phyloP scores from a whole-genome alignment of 2,888 invertebrate species.

The Arenicola marina region DNA sequence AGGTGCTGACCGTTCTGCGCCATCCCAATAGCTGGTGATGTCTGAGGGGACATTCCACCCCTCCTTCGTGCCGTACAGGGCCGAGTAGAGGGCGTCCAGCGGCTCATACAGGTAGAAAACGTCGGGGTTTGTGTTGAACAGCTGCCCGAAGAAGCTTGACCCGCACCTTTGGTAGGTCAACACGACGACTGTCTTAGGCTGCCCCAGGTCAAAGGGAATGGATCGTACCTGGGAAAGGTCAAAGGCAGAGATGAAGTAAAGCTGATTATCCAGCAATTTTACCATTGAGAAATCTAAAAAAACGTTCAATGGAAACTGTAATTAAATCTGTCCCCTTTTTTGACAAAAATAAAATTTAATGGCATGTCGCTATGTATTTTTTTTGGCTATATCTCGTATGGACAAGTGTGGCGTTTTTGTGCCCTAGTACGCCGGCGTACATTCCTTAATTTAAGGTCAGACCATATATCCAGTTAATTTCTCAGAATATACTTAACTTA shows the following conservation, averaged over 20 bases:
- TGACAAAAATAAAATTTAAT: background rate
- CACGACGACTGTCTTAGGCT: constrained; percentile 14
- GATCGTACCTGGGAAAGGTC: background rate
- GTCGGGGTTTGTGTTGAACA: constrained; percentile 20
- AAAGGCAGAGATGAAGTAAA: background rate
- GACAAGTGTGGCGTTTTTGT: too few relatives aligned
- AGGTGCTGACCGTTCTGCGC: constrained; percentile 18
- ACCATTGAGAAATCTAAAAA: too few relatives aligned
- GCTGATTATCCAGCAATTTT: background rate
- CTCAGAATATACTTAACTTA: too few relatives aligned
- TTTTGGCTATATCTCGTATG: too few relatives aligned
- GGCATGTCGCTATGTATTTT: too few relatives aligned
- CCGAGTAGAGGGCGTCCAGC: constrained; percentile 19
- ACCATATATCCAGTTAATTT: too few relatives aligned
- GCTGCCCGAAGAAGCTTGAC: constrained; percentile 20
- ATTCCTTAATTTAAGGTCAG: too few relatives aligned
- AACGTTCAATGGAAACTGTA: too few relatives aligned
- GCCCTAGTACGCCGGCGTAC: too few relatives aligned
- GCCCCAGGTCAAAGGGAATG: constrained; percentile 1
- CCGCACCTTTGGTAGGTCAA: constrained; percentile 23
- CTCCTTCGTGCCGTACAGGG: constrained; percentile 20
- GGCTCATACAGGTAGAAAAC: constrained; percentile 28
- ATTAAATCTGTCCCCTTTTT: background rate
- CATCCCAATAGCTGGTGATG: constrained; percentile 16
- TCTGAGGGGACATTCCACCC: constrained; percentile 27